phyloP scores from a whole-genome alignment of 2,888 invertebrate genomes.

The Amiota mariae region DNA sequence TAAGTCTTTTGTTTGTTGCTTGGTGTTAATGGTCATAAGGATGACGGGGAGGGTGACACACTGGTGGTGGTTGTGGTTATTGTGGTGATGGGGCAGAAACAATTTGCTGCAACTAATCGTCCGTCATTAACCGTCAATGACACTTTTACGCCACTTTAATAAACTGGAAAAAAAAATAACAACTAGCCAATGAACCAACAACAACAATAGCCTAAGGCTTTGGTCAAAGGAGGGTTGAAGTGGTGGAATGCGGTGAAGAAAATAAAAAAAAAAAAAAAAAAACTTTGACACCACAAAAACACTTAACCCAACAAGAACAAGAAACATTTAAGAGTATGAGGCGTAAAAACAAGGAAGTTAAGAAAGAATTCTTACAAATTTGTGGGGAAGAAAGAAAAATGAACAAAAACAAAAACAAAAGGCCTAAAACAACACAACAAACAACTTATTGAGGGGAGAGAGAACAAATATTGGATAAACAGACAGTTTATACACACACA shows the following conservation, averaged over 20 bases:
- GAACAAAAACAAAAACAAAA: no score
- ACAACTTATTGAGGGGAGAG: no score
- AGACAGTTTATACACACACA: no score
- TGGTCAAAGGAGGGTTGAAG: neutral
- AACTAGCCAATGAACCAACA: conserved; percentile 39
- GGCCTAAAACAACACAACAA: no score
- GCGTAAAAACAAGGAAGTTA: no score
- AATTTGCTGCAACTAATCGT: conserved; percentile 60
- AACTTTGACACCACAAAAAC: neutral
- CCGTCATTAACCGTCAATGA: conserved; percentile 62
- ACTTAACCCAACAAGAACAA: neutral
- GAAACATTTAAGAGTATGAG: neutral
- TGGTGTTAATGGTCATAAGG: neutral
- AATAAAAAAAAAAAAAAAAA: conserved; percentile 11
- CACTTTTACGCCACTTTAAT: conserved; percentile 69
- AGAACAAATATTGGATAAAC: no score
- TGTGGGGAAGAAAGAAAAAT: neutral
- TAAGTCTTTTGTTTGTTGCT: no score
- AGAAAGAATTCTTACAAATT: neutral
- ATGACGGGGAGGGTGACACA: neutral
- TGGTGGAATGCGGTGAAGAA: neutral
- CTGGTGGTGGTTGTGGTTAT: no score
- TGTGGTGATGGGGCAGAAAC: conserved; percentile 12
- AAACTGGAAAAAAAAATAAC: conserved; percentile 55
- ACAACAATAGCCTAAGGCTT: conserved; percentile 33